phyloP scores from a whole-genome alignment of 2,113 vertebrate species.

The Aramus guarauna region DNA sequence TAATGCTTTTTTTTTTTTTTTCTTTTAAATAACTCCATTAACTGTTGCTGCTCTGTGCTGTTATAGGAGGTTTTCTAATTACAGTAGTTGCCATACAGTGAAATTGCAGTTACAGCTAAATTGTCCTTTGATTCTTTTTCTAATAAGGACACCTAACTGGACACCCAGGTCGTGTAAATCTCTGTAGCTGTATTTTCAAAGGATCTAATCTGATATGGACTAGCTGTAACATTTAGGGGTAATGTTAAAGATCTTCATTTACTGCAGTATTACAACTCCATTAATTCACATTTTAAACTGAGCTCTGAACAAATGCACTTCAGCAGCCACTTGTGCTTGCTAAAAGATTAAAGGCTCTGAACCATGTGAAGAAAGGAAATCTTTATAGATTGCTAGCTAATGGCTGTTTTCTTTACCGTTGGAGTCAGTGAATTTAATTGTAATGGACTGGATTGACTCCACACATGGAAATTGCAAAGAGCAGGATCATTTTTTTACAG shows the following conservation, averaged over 20 bases:
- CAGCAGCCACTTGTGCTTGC: constrained; percentile 27
- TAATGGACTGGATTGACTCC: constrained; percentile 9
- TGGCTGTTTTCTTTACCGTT: constrained; percentile 48
- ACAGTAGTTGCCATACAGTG: not conserved
- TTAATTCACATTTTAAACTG: constrained; percentile 26
- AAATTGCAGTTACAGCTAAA: not conserved
- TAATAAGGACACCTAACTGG: not conserved
- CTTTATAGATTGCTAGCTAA: constrained; percentile 29
- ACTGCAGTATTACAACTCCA: not conserved
- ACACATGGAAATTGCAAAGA: constrained; percentile 25
- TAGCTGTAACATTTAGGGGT: not conserved
- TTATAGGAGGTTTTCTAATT: not conserved
- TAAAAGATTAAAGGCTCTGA: constrained; percentile 50
- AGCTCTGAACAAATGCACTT: constrained; percentile 18
- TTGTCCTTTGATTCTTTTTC: not conserved
- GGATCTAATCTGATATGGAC: not conserved
- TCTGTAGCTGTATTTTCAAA: not conserved
- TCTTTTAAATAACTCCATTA: not conserved
- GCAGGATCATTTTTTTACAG: not conserved
- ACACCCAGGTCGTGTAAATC: not conserved
- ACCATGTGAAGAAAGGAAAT: constrained; percentile 30
- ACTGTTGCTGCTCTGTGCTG: not conserved
- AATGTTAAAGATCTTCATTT: constrained; percentile 20
- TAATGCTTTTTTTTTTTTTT: not conserved
- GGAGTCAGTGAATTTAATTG: constrained; percentile 29